A percentile compares a stretch with the other conserved stretches of the same genome.
phyloP scores from a whole-genome alignment of 2,888 invertebrate genomes.

The Masnerella sp. region DNA sequence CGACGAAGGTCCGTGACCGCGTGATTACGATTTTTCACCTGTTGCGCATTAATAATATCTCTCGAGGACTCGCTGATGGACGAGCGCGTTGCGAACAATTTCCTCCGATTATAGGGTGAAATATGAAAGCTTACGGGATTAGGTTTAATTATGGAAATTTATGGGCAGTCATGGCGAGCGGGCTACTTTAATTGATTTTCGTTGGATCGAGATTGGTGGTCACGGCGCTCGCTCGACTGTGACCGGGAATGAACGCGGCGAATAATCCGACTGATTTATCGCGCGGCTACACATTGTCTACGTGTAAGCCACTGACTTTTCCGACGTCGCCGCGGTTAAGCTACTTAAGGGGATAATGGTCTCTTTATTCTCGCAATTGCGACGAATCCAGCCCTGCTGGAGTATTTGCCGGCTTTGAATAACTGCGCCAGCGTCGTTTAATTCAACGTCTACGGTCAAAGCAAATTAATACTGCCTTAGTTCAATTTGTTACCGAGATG shows the following conservation, averaged over 20 bases:
- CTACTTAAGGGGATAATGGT: conserved; percentile 40
- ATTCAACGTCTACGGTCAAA: too few species aligned
- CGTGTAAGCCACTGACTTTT: conserved; percentile 38
- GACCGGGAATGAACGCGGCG: conserved; percentile 28
- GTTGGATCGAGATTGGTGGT: conserved; percentile 27
- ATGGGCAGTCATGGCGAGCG: conserved; percentile 26
- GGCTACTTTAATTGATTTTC: conserved; percentile 42
- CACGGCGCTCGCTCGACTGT: conserved; percentile 7
- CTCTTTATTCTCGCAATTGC: conserved; percentile 34
- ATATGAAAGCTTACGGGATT: conserved; percentile 43
- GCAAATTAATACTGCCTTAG: too few species aligned
- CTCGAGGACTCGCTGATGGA: not conserved
- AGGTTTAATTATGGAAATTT: conserved; percentile 44
- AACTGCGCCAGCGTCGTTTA: not conserved
- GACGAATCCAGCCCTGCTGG: conserved; percentile 17
- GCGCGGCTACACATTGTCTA: conserved; percentile 30
- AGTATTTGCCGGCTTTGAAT: conserved; percentile 19
- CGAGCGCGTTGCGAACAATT: conserved; percentile 17
- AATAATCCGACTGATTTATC: conserved; percentile 52
- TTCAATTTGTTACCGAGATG: too few species aligned
- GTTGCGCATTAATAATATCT: conserved; percentile 1
- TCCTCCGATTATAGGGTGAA: conserved; percentile 28
- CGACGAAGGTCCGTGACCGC: not conserved
- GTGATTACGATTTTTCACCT: conserved; percentile 15
- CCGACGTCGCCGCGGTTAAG: conserved; percentile 30